Base-by-base conservation (phyloP, 1,140 invertebrate species). In the Bombyx mori region DNA sequence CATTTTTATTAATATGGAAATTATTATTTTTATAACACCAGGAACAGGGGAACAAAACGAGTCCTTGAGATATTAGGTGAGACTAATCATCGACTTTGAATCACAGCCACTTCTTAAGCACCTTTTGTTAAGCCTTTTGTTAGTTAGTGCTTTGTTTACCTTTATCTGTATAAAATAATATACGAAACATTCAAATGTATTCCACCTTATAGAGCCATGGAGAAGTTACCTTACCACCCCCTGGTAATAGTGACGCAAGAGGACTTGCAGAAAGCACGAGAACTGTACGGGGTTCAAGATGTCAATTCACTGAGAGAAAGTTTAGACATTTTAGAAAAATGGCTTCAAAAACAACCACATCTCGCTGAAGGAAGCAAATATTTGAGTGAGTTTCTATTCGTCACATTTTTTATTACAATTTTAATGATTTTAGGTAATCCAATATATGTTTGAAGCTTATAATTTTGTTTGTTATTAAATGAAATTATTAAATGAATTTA, bases 271-370 rank as follows among this genome's bases (percentile, higher is more conserved):
- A 68, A 62, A 10, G 60, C 67, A 0, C 56, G 79, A 6, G 52
- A 71, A 0, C 56, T 63, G 51, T 76, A 68, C 46, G 71, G 61
- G 1, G 35, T 77, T 8, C 63, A 68, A 44, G 67, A 77, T 53
- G 62, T 65, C 12, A 66, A 73, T 7, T 70, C 51, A 48, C 75
- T 85, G 48, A 70, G 58, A 35, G 69, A 82, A 12, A 70, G 65
- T 8, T 43, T 59, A 1, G 72, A 79, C 10, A 43, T 60, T 3
- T 61, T 85, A 8, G 60, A 75, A 44, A 79, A 82, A 12, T 85
- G 82, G 82, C 58, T 68, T 4, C 63, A 72, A 45, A 85, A 85
- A 52, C 74, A 85, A 55, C 63, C 71, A 0, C 82, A 85, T 71
- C 60, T 85, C 2, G 63, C 22, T 42, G 73, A 71, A 52, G 80